Base-by-base conservation (phyloP, 2,113 vertebrate species). In the Phrynosoma platyrhinos region DNA sequence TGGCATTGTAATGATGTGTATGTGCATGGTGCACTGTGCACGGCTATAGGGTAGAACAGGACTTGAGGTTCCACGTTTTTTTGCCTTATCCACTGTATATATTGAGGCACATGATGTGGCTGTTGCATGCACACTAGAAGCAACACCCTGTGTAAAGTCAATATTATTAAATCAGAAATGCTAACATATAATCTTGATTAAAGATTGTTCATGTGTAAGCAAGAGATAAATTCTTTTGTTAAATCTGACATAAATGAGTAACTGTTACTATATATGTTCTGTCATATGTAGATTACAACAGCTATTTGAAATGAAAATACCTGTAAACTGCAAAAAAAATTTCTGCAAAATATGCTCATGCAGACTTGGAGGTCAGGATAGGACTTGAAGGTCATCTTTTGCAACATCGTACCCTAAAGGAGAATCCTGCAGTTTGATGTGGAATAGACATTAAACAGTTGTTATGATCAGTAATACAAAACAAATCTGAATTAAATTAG, bases 351-450 rank as follows among this genome's bases (percentile, higher is more conserved):
- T 7, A 1, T 27, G 9, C 30, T 42, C 30, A 30, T n/a, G 47
- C 62, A 66, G 80, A 76, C 27, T 66, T 87, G 2, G 62, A 83
- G 21, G 9, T 82, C 80, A 68, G n/a, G 75, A 83, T 78, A 52
- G 16, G 42, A 30, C n/a, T 83, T 88, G 80, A 88, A 83, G 62
- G 87, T 68, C 81, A 83, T 83, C 47, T 82, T 69, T 47, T 27
- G 77, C 16, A 68, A 13, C 55, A 32, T 25, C 9, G 13, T 83
- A 66, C 74, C 74, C 58, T 88, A 69, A 88, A 76, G 47, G 58
- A 78, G n/a, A 47, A 77, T 78, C 80, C 23, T 77, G 14, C 47
- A 69, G 64, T 83, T 55, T 83, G 64, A 68, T 83, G 20, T 82
- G 72, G 85, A 89, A 82, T 81, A 69, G 69, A 68, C 82, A 36